A percentile compares a stretch with the other conserved stretches of the same genome.
phyloP scores from a whole-genome alignment of 2,113 vertebrate genomes.

The Sebastes fasciatus region DNA sequence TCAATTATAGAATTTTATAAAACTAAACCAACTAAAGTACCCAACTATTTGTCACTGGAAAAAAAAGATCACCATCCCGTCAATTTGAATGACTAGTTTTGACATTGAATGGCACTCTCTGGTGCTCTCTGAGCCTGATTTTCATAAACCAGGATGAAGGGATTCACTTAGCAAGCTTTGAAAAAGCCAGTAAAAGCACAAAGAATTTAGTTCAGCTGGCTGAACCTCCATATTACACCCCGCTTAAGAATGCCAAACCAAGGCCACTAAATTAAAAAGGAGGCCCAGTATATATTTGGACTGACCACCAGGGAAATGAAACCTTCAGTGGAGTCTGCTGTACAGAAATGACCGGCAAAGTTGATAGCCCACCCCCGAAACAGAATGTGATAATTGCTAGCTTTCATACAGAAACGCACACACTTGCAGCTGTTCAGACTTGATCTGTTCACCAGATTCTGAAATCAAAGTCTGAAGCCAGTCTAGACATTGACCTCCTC shows the following conservation, averaged over 20 bases:
- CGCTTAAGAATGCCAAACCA: constrained; percentile 54
- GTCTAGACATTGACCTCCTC: constrained; percentile 67
- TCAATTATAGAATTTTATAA: background rate
- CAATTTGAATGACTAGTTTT: constrained; percentile 3
- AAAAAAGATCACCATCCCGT: background rate
- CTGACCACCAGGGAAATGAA: constrained; percentile 48
- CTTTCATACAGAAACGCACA: constrained; percentile 1
- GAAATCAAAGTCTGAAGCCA: constrained; percentile 53
- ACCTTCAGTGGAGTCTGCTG: constrained; percentile 6
- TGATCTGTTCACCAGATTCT: constrained; percentile 49
- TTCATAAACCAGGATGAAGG: constrained; percentile 35
- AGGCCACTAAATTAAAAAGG: constrained; percentile 64
- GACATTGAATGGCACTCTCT: constrained; percentile 20
- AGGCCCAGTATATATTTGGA: constrained; percentile 63
- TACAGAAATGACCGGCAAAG: constrained; percentile 34
- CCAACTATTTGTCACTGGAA: background rate
- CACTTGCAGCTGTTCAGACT: constrained; percentile 24
- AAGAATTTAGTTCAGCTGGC: constrained; percentile 37
- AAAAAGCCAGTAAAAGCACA: constrained; percentile 45
- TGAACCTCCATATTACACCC: constrained; percentile 19
- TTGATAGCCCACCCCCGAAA: constrained; percentile 23
- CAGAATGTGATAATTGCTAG: constrained; percentile 2
- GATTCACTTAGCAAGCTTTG: constrained; percentile 42
- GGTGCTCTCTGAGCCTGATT: constrained; percentile 16
- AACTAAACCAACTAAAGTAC: background rate